These are phyloP conservation scores for Heterotilapia buettikoferi DNA, from an alignment of 2,113 vertebrate species.

Conservation along the genomic window DNA sequence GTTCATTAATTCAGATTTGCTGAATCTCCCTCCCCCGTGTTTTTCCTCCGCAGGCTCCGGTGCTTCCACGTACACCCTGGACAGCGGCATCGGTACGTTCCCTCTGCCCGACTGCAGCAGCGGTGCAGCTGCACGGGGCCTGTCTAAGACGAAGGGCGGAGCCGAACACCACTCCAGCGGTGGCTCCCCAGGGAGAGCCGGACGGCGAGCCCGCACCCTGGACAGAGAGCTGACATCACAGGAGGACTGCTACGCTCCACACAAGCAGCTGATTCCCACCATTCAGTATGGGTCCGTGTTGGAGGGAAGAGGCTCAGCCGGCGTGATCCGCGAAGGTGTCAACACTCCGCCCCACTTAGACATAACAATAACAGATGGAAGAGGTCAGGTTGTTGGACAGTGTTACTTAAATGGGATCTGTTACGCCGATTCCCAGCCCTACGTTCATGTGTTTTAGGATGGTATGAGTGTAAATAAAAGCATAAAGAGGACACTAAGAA, in stretches of 20 bases:
- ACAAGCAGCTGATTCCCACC: slow-evolving; percentile 71
- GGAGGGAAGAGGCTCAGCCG: slow-evolving; percentile 40
- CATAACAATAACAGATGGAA: not conserved
- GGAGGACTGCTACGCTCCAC: slow-evolving; percentile 73
- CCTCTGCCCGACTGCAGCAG: slow-evolving; percentile 86
- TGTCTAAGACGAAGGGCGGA: slow-evolving; percentile 77
- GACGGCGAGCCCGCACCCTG: slow-evolving; percentile 85
- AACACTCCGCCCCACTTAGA: not conserved
- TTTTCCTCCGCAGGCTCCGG: slow-evolving; percentile 74
- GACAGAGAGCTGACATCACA: slow-evolving; percentile 83
- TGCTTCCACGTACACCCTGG: slow-evolving; percentile 88
- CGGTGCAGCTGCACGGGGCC: slow-evolving; percentile 77
- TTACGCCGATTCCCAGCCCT: not conserved
- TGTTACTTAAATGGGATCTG: not conserved
- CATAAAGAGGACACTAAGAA: not conserved
- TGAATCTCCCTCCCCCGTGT: slow-evolving; percentile 24
- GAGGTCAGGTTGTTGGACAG: not conserved
- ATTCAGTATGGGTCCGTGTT: slow-evolving; percentile 64
- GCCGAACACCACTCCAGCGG: slow-evolving; percentile 72
- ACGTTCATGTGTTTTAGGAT: accelerated
- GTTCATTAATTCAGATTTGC: not conserved
- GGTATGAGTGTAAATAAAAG: not conserved
- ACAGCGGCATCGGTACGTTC: slow-evolving; percentile 96
- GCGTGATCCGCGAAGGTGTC: slow-evolving; percentile 59
- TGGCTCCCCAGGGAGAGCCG: slow-evolving; percentile 59